A percentile compares a stretch with the other conserved stretches of the same genome.
Conservation (phyloP, 2,797 vertebrate species). For the Neosalanx taihuensis region DNA sequence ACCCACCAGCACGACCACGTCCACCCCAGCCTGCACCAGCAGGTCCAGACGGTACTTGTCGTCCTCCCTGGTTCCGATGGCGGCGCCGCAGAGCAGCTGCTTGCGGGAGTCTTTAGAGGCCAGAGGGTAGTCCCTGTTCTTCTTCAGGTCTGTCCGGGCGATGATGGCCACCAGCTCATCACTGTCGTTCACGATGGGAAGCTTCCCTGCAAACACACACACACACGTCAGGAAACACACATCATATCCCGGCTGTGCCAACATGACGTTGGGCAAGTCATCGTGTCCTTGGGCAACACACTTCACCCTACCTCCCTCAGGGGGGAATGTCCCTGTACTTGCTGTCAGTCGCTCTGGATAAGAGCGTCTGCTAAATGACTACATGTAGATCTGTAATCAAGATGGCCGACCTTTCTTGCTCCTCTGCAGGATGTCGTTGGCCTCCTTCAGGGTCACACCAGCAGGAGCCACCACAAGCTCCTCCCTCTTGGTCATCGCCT, state of each 20-base stretch:
- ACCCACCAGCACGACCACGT: slow-evolving; percentile 87
- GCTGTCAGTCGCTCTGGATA: too few species aligned
- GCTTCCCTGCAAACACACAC: slow-evolving; percentile 76
- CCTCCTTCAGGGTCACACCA: slow-evolving; percentile 89
- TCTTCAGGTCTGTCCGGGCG: slow-evolving; percentile 90
- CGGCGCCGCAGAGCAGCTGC: slow-evolving; percentile 90
- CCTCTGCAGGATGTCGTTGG: slow-evolving; percentile 92
- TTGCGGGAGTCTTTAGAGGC: slow-evolving; percentile 92
- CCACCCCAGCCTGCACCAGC: slow-evolving; percentile 85
- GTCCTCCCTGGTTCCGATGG: slow-evolving; percentile 89
- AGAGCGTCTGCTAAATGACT: too few species aligned
- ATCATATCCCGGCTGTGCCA: not conserved
- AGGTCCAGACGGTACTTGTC: slow-evolving; percentile 92
- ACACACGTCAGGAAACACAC: not conserved
- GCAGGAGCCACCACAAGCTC: slow-evolving; percentile 88
- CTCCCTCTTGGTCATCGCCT: slow-evolving; percentile 93
- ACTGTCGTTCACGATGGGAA: slow-evolving; percentile 89
- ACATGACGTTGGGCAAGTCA: too few species aligned
- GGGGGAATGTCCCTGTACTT: too few species aligned
- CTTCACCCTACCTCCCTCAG: too few species aligned
- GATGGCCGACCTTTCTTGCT: slow-evolving; percentile 87
- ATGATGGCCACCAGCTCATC: slow-evolving; percentile 92
- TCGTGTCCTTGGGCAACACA: too few species aligned
- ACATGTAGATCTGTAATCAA: not conserved
- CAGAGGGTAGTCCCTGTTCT: slow-evolving; percentile 90